Evolutionary conservation across 2,113 vertebrate species (phyloP), one percentile per base, ranked within the genome.

Genomic region (Stercorarius parasiticus): DNA sequence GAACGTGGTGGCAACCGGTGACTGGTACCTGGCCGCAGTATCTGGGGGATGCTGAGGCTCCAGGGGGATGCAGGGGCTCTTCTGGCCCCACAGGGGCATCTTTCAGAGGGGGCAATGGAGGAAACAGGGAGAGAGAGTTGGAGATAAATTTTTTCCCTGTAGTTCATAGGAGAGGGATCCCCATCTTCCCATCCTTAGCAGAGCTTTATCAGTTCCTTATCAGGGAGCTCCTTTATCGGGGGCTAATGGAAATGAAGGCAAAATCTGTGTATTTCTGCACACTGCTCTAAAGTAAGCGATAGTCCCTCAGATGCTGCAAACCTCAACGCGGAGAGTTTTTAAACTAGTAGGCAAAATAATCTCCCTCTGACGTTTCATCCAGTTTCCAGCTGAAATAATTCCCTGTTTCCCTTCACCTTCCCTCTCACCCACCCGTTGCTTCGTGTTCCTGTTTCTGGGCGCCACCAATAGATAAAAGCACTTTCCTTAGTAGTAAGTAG

Each of bases 361-460:
- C 23, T 53, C 69, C 5, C 13, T 96, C 72, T 2, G 3, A 49
- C 26, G 30, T 86, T 86, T 90, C 42, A 4, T 93, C 78, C 84
- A 45, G 50, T 66, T 86, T 79, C 85, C 72, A 93, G 55, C 55
- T 87, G 86, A 95, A 65, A 84, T 86, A 93, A 92, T 90, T 74
- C 82, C 36, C 23, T 5, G 50, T 88, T 73, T 92, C 65, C 74
- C 69, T 88, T 97, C 2, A 45, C 76, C 87, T 62, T 95, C 89
- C 85, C 67, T 62, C 93, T 96, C 82, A 77, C 91, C 90, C 77
- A 94, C 78, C 82, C 65, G 13, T 95, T 87, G 95, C 66, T 95
- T 91, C 13, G 9, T 82, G 64, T 82, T 90, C 90, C 97, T 97
- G 89, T 92, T 97, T 94, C 93, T 88, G 78, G 83, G 93, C 94